Conservation (phyloP, 2,888 invertebrate genomes). For the Hirtodrosophila confusa region DNA sequence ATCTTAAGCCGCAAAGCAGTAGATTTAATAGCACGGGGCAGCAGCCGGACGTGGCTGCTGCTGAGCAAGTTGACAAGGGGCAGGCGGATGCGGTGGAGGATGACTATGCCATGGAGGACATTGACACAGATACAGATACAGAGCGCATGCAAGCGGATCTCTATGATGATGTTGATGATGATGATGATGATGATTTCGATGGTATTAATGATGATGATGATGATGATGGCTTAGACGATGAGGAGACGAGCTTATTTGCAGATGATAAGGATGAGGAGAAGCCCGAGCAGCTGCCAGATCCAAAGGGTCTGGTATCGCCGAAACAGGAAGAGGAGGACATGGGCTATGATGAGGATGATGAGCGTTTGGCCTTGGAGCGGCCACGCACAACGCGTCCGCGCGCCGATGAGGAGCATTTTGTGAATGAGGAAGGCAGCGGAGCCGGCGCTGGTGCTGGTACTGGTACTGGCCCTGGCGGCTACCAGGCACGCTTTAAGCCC, state of each 20-base stretch:
- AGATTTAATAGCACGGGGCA: constrained; percentile 63
- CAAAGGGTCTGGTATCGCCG: constrained; percentile 71
- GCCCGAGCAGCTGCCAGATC: constrained; percentile 74
- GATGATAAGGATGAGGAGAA: constrained; percentile 51
- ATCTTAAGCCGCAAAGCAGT: constrained; percentile 67
- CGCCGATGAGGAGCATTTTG: constrained; percentile 77
- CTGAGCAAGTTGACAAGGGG: constrained; percentile 20
- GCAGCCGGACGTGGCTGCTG: constrained; percentile 42
- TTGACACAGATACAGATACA: constrained; percentile 43
- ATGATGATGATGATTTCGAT: constrained; percentile 45
- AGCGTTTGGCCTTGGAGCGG: constrained; percentile 77
- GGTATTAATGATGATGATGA: constrained; percentile 45
- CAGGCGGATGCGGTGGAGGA: constrained; percentile 25
- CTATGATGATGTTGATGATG: constrained; percentile 74
- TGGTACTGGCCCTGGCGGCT: constrained; percentile 33
- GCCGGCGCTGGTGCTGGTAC: constrained; percentile 45
- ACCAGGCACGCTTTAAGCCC: constrained; percentile 57
- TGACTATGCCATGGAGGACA: constrained; percentile 73
- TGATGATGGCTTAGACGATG: constrained; percentile 73
- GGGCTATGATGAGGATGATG: constrained; percentile 83
- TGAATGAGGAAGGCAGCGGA: constrained; percentile 82
- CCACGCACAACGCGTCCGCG: constrained; percentile 65
- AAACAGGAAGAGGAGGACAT: constrained; percentile 78
- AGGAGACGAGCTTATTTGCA: constrained; percentile 55
- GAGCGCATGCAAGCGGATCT: constrained; percentile 81